Conservation (phyloP, 2,888 invertebrate genomes). For the Candidula unifasciata region DNA sequence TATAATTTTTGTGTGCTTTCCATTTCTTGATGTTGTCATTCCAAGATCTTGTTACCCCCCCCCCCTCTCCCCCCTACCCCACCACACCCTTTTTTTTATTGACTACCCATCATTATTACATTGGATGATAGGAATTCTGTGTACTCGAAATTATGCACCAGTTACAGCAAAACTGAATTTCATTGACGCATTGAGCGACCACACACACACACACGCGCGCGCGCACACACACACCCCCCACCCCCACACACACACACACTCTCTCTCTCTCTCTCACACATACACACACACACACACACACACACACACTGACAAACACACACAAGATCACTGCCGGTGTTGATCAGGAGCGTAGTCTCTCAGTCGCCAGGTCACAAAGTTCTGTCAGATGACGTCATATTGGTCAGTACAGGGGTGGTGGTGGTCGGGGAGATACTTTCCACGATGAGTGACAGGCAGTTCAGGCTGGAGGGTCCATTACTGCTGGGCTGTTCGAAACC, state of each 20-base stretch:
- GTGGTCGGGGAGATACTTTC: slow-evolving; percentile 81
- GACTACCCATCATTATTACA: no score
- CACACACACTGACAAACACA: slow-evolving; percentile 24
- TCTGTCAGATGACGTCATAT: slow-evolving; percentile 63
- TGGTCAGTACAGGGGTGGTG: slow-evolving; percentile 66
- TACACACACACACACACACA: not conserved
- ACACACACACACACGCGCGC: no score
- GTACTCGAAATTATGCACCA: no score
- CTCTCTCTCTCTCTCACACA: no score
- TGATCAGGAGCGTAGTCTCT: not conserved
- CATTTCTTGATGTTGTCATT: no score
- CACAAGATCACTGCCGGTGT: not conserved
- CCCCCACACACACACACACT: no score
- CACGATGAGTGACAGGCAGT: slow-evolving; percentile 85
- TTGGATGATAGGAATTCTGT: no score
- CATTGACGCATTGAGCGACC: not conserved
- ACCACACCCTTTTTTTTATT: no score
- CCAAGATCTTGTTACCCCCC: no score
- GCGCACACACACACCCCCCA: no score
- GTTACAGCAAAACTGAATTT: not conserved
- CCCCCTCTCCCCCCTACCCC: no score
- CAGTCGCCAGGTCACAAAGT: slow-evolving; percentile 53
- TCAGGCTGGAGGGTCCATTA: slow-evolving; percentile 81
- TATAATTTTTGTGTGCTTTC: no score
- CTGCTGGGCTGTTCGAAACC: slow-evolving; percentile 36